phyloP scores from a whole-genome alignment of 2,888 invertebrate species.

The Heliconius sara region DNA sequence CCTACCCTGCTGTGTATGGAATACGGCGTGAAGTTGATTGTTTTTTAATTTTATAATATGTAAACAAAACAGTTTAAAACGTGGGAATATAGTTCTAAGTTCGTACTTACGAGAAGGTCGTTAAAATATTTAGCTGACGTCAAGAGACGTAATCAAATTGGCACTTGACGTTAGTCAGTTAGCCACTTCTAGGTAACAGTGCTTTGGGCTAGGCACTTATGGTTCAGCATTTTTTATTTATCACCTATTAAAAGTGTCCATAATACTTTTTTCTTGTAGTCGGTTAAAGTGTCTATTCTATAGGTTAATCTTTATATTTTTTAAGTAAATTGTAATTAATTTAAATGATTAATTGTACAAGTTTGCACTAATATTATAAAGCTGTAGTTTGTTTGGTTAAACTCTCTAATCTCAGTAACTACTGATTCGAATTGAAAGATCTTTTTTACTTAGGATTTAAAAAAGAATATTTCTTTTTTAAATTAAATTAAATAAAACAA shows the following conservation, averaged over 20 bases:
- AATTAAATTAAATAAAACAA: too few relatives aligned
- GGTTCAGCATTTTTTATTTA: conserved; percentile 40
- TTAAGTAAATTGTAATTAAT: neutral
- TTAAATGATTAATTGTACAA: too few relatives aligned
- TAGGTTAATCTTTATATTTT: neutral
- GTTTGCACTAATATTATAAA: too few relatives aligned
- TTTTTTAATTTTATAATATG: neutral
- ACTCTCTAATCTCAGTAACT: too few relatives aligned
- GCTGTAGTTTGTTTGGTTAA: too few relatives aligned
- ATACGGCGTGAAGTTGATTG: too few relatives aligned
- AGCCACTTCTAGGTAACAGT: conserved; percentile 39
- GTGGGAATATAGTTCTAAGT: conserved; percentile 13
- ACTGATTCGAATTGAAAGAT: too few relatives aligned
- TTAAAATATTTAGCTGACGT: conserved; percentile 38
- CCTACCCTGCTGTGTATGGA: too few relatives aligned
- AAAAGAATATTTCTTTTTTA: too few relatives aligned
- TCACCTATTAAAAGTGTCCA: conserved; percentile 30
- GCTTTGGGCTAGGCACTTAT: conserved; percentile 35
- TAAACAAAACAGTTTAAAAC: conserved; percentile 9
- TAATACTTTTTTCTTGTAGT: neutral
- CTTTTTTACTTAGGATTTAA: too few relatives aligned
- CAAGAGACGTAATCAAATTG: conserved; percentile 31
- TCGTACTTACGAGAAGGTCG: conserved; percentile 11
- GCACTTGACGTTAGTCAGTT: conserved; percentile 37
- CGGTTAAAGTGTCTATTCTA: neutral